These are phyloP conservation scores for Orius insidiosus DNA, from an alignment of 1,140 invertebrate species.

Conservation along the genomic window DNA sequence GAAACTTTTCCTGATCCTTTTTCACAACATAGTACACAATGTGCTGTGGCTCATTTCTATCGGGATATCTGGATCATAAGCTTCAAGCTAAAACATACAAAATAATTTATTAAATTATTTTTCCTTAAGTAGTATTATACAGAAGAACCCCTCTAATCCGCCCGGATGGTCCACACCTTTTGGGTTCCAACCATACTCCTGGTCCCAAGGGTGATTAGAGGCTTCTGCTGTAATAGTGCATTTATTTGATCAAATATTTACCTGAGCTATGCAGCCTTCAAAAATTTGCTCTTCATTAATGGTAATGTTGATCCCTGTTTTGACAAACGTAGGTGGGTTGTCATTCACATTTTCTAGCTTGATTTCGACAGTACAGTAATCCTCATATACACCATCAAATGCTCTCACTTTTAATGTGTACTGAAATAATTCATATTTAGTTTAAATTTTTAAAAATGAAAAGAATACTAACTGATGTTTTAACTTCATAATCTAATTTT, in stretches of 20 bases:
- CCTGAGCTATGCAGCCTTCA: constrained; percentile 41
- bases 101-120: too few species aligned
- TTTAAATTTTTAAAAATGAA: constrained; percentile 4
- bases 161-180: too few species aligned
- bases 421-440: constrained; percentile 22
- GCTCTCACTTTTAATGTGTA: constrained; percentile 59
- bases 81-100: constrained; percentile 34
- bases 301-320: constrained; percentile 42
- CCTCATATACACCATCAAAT: constrained; percentile 58
- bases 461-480: constrained; percentile 31
- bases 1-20: constrained; percentile 40
- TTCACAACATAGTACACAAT: constrained; percentile 58
- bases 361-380: constrained; percentile 55
- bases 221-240: too few species aligned
- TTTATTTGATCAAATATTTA: constrained; percentile 24
- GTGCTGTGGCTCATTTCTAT: constrained; percentile 50
- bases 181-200: too few species aligned
- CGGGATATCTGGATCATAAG: constrained; percentile 72
- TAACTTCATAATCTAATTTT: constrained; percentile 65
- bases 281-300: constrained; percentile 49
- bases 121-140: too few species aligned
- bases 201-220: too few species aligned
- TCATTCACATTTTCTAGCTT: constrained; percentile 70
- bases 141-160: not conserved
- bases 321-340: constrained; percentile 56